Evolutionary conservation across 2,797 vertebrate genomes (phyloP), one percentile per base, ranked within the genome.

Genomic region (Malacoraja senta): DNA sequence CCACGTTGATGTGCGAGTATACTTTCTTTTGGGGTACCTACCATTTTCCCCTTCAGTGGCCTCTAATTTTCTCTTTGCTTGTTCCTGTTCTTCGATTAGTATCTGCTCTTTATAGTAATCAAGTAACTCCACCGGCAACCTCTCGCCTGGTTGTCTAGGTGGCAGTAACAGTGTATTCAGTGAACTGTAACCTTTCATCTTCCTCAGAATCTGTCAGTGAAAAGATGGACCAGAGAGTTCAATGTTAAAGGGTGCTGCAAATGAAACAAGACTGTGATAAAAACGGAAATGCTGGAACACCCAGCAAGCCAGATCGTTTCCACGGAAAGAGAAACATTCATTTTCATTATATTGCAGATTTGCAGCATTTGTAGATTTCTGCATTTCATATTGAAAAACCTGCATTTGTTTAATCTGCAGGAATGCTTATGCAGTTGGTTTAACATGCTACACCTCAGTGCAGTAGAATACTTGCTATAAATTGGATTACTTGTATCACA

Each of bases 111-210:
- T 95, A 91, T 95, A 98, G 94, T 96, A 96, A 1, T 98, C 96
- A 0, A 98, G 95, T 68, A 99, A 91, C 94, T 99, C 98, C 0
- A 93, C 77, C 3, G 98, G 97, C 74, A 99, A 96, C 92, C 95
- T 95, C 93, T 97, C 97, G 8, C 98, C 98, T 0, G 97, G 95
- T 0, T 84, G n/a, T 0, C 97, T 97, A 0, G 96, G 96, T 2
- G 98, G 98, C 93, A 99, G 95, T 93, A 98, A 94, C 76, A 99
- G 93, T 0, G 94, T 94, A 74, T 97, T 96, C 74, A 96, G 96
- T 76, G 95, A 93, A 93, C 97, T 95, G 0, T 98, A 98, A 53
- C 96, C 97, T 93, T 96, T 96, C 94, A 98, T 94, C 83, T 93
- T 93, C 8, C 95, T 95, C 93, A 99, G 95, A 44, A 99, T 96